A percentile compares a stretch with the other conserved stretches of the same genome.
Evolutionary conservation across 1,140 invertebrate genomes (phyloP).

Genomic region (Bombus consobrinus): DNA sequence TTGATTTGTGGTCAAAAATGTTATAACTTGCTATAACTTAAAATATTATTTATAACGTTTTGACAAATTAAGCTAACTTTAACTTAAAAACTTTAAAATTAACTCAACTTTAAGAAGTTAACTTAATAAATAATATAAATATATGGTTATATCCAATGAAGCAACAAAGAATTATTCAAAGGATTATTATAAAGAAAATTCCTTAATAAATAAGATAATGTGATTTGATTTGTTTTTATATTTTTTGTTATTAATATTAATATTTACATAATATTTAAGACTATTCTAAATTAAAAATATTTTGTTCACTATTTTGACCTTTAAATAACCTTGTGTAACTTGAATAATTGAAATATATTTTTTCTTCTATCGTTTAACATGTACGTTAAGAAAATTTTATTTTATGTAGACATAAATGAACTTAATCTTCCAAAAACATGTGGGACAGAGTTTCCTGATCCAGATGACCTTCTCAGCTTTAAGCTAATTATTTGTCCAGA

Average conservation of each 20-base stretch:
- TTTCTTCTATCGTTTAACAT: not conserved
- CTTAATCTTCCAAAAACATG: slow-evolving; percentile 98
- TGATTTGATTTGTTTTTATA: not conserved
- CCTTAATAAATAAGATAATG: not conserved
- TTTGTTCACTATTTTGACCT: not conserved
- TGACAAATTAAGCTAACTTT: not conserved
- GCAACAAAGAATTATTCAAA: not conserved
- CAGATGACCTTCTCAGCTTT: slow-evolving; percentile 97
- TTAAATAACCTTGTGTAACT: not conserved
- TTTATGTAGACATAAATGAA: slow-evolving; percentile 96
- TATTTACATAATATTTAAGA: not conserved
- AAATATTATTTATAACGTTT: not conserved
- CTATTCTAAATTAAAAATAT: not conserved
- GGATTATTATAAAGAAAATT: not conserved
- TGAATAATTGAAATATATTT: not conserved
- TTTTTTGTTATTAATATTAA: not conserved
- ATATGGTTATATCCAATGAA: not conserved
- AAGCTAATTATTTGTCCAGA: slow-evolving; percentile 98
- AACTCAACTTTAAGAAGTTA: not conserved
- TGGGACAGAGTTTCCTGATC: slow-evolving; percentile 97
- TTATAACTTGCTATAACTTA: no score
- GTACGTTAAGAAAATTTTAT: slow-evolving; percentile 30
- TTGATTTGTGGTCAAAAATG: not conserved
- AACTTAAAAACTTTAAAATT: no score
- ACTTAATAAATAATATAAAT: not conserved